phyloP scores from a whole-genome alignment of 2,797 vertebrate species.

The Liasis olivaceus region DNA sequence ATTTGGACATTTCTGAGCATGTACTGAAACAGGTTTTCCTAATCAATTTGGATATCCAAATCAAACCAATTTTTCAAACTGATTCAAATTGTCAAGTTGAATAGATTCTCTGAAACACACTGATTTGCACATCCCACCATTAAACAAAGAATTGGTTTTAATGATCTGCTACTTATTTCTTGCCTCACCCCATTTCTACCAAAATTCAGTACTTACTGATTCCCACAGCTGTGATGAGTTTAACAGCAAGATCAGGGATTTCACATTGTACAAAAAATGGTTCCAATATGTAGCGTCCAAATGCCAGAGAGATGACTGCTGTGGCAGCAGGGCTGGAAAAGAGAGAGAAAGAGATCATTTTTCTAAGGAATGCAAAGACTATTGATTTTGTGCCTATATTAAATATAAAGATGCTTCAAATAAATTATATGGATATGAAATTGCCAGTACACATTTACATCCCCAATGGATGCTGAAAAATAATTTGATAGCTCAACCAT shows the following conservation, averaged over 20 bases:
- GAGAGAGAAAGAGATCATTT: constrained; percentile 42
- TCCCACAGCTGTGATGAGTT: constrained; percentile 88
- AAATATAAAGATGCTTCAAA: background rate
- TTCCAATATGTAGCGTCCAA: constrained; percentile 93
- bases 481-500: background rate
- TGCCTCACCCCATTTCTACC: constrained; percentile 6
- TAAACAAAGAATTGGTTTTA: background rate
- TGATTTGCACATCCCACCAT: background rate
- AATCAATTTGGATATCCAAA: background rate
- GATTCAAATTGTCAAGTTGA: background rate
- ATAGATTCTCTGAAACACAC: background rate
- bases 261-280: constrained; percentile 94
- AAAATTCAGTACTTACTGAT: constrained; percentile 83
- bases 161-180: background rate
- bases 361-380: background rate
- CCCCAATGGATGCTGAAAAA: background rate
- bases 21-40: background rate
- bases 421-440: background rate
- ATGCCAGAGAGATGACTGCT: constrained; percentile 92
- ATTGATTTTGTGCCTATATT: background rate
- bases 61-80: background rate
- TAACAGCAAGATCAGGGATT: constrained; percentile 86
- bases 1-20: background rate
- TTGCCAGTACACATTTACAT: background rate
- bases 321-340: constrained; percentile 85